phyloP scores from a whole-genome alignment of 2,113 vertebrate species.

The Notiomystis cincta region DNA sequence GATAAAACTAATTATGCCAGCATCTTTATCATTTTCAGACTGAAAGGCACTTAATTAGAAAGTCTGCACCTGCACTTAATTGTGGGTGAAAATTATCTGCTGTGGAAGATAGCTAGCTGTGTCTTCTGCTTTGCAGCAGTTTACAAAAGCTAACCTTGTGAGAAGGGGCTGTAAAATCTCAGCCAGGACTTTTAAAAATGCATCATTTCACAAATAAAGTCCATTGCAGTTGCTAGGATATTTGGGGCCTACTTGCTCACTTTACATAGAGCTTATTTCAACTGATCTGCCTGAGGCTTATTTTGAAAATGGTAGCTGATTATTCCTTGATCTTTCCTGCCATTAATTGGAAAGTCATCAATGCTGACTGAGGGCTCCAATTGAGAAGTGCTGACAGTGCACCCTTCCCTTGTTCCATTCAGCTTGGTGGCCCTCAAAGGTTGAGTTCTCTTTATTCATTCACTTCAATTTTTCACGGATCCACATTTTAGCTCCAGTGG shows the following conservation, averaged over 20 bases:
- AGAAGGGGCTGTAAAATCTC: not conserved
- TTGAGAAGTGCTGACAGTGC: not conserved
- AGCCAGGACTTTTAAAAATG: not conserved
- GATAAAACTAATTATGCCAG: not conserved
- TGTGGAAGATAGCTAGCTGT: not conserved
- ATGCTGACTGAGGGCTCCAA: not conserved
- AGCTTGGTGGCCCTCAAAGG: not conserved
- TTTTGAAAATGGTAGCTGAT: slow-evolving; percentile 27
- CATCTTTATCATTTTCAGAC: not conserved
- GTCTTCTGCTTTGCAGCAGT: not conserved
- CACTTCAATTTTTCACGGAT: slow-evolving; percentile 11
- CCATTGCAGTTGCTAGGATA: slow-evolving; percentile 18
- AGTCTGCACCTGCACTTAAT: slow-evolving; percentile 25
- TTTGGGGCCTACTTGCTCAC: not conserved
- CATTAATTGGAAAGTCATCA: not conserved
- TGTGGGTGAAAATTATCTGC: not conserved
- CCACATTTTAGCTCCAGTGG: not conserved
- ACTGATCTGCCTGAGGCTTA: not conserved
- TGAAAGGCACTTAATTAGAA: not conserved
- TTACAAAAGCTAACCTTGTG: not conserved
- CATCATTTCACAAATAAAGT: not conserved
- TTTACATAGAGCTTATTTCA: slow-evolving; percentile 17
- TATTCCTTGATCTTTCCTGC: slow-evolving; percentile 4
- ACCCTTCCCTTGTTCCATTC: not conserved
- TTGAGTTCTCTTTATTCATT: not conserved